A percentile compares a stretch with the other conserved stretches of the same genome.
These are phyloP conservation scores for Phoebastria nigripes DNA, from an alignment of 2,797 vertebrate genomes.

Conservation along the genomic window DNA sequence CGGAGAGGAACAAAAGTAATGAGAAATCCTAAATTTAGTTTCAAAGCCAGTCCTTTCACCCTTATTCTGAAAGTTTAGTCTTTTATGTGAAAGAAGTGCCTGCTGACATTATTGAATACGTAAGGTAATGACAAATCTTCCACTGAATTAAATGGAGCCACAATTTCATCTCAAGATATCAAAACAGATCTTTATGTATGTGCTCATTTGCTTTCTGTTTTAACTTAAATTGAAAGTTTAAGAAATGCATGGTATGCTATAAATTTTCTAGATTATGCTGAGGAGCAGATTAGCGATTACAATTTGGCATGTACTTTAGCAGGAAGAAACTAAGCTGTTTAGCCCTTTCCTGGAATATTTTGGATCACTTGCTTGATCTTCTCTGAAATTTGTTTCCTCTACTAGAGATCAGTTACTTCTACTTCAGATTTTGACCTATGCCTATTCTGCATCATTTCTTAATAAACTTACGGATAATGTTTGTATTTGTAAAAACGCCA, in stretches of 20 bases:
- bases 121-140: slow-evolving; percentile 10
- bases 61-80: background rate
- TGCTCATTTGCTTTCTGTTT: background rate
- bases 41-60: background rate
- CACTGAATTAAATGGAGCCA: background rate
- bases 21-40: slow-evolving; percentile 19
- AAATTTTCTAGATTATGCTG: background rate
- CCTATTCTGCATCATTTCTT: background rate
- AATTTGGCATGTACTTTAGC: background rate
- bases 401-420: background rate
- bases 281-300: background rate
- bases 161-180: background rate
- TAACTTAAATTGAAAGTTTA: background rate
- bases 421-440: background rate
- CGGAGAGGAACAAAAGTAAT: background rate
- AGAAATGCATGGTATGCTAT: background rate
- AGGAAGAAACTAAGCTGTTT: background rate
- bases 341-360: background rate
- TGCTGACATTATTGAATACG: background rate
- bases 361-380: slow-evolving; percentile 9
- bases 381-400: background rate
- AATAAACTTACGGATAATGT: background rate
- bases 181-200: background rate
- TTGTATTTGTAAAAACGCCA: background rate
- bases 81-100: background rate